These are phyloP conservation scores for Pseudomyrmex flavicornis DNA, from an alignment of 1,140 invertebrate genomes.

Conservation along the genomic window DNA sequence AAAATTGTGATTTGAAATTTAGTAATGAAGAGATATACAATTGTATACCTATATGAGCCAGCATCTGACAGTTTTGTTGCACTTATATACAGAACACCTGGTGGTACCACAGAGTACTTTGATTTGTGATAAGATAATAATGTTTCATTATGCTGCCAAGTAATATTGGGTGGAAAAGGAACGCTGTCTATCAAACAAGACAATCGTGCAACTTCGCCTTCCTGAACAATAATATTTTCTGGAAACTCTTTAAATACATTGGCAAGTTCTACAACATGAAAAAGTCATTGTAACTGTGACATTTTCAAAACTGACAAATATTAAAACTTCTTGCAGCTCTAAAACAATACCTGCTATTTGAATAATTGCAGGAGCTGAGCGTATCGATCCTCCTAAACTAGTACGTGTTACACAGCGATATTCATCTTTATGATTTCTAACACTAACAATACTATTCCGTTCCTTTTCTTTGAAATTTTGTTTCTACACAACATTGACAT, in stretches of 20 bases:
- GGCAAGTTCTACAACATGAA: constrained; percentile 82
- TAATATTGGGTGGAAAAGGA: constrained; percentile 85
- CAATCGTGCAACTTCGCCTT: constrained; percentile 85
- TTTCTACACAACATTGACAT: constrained; percentile 64
- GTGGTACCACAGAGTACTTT: constrained; percentile 85
- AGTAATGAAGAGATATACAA: not conserved
- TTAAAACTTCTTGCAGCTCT: too few relatives aligned
- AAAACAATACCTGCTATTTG: constrained; percentile 77
- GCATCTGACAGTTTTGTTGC: constrained; percentile 86
- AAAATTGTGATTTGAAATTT: not conserved
- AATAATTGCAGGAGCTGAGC: constrained; percentile 80
- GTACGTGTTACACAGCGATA: constrained; percentile 81
- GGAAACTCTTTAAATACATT: constrained; percentile 84
- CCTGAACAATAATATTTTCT: constrained; percentile 82
- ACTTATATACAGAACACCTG: constrained; percentile 87
- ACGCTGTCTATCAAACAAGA: constrained; percentile 86
- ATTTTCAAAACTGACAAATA: not conserved
- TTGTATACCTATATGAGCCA: constrained; percentile 86
- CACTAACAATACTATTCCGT: constrained; percentile 67
- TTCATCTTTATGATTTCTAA: constrained; percentile 75
- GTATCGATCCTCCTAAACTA: constrained; percentile 77
- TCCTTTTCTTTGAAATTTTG: constrained; percentile 78
- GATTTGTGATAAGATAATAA: constrained; percentile 81
- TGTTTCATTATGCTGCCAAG: constrained; percentile 85
- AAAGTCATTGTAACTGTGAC: constrained; percentile 21